phyloP scores from a whole-genome alignment of 2,113 vertebrate genomes.

The Gallinago paraguaiae region DNA sequence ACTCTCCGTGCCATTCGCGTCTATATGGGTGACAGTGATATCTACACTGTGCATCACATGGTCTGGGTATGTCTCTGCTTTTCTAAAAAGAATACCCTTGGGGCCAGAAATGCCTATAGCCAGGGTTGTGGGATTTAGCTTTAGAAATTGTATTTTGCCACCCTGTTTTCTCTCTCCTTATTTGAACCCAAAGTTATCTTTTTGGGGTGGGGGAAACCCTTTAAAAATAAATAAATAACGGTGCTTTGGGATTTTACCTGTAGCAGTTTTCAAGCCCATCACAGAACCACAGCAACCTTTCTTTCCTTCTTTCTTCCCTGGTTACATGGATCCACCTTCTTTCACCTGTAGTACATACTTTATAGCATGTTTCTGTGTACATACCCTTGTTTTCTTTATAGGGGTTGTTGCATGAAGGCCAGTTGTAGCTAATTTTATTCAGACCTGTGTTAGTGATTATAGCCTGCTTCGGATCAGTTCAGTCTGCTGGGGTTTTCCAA shows the following conservation, averaged over 20 bases:
- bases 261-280: background rate
- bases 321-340: slow-evolving; percentile 5
- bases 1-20: slow-evolving; percentile 95
- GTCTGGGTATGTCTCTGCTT: slow-evolving; percentile 88
- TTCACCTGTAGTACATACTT: slow-evolving; percentile 17
- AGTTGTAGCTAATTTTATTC: slow-evolving; percentile 34
- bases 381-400: background rate
- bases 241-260: background rate
- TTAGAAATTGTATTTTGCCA: background rate
- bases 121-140: background rate
- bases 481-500: slow-evolving; percentile 39
- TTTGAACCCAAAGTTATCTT: background rate
- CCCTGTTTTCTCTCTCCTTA: background rate
- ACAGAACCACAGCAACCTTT: background rate
- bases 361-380: slow-evolving; percentile 25
- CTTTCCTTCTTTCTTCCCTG: slow-evolving; percentile 1
- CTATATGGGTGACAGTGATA: slow-evolving; percentile 95
- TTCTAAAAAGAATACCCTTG: background rate
- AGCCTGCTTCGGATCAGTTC: slow-evolving; percentile 21
- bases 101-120: background rate
- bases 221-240: background rate
- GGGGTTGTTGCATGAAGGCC: slow-evolving; percentile 10
- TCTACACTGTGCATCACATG: slow-evolving; percentile 98
- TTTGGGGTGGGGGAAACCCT: background rate
- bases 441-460: background rate